Base-by-base conservation (phyloP, 2,888 invertebrate species). In the Nomada hirtipes region DNA sequence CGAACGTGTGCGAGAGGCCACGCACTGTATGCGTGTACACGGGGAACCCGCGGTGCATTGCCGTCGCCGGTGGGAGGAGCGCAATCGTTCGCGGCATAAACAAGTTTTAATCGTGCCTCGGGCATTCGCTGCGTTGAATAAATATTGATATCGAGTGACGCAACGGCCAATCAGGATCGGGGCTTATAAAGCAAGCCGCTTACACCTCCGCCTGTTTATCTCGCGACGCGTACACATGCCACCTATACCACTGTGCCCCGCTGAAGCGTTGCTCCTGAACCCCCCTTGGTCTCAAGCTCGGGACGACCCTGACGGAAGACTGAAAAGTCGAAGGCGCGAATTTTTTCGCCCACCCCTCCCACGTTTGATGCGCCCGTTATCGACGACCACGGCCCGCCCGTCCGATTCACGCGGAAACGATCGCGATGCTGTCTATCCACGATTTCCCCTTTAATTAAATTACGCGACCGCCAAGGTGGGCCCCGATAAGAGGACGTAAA, bases 91-190 rank as follows among this genome's bases (percentile, higher is more conserved):
- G 91, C 89, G 88, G 91, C 88, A 90, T 91, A 91, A 92, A 92
- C 92, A 91, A 92, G 91, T 92, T 92, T 92, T 92, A 92, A 92
- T 92, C 91, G 89, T 85, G 89, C 89, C 87, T 86, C 89, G 89
- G 89, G 91, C 89, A 91, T 92, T 93, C 89, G 91, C 90, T 89
- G 90, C 86, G 89, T 90, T 91, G 91, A 91, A 93, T 92, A 93
- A 93, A 93, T 92, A 93, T 92, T 92, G 92, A 92, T 92, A 91
- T 90, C 91, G 90, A 82, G 84, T 88, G 91, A 90, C 89, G 90
- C 90, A 88, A 86, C 90, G 89, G 84, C 92, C 93, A 92, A 92
- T 93, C 92, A 89, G 87, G 86, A 88, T 83, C 84, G 84, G 85
- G 87, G 89, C 87, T 90, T 88, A 87, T 83, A 77, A 89, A 88